A percentile compares a stretch with the other conserved stretches of the same genome.
Evolutionary conservation across 2,797 vertebrate species (phyloP).

Genomic region (Betta splendens): DNA sequence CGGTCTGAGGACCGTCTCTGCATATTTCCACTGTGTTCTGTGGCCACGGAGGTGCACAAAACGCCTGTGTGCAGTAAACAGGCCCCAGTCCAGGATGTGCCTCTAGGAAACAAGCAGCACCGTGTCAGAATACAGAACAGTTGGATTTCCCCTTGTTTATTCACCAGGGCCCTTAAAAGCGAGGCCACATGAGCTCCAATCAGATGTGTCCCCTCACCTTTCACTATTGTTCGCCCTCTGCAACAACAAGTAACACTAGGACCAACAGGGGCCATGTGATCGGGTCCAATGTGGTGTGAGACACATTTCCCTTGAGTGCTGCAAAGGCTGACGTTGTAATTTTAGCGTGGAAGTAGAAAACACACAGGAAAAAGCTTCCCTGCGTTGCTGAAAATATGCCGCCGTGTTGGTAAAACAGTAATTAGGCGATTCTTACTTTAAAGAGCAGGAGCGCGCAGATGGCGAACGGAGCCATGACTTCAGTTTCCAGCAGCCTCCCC

Average conservation of each 20-base stretch:
- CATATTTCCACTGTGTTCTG: conserved; percentile 7
- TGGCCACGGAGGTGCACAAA: not conserved
- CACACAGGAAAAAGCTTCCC: too few relatives aligned
- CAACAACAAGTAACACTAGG: conserved; percentile 10
- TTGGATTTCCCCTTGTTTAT: not conserved
- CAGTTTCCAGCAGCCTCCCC: conserved; percentile 39
- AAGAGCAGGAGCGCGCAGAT: conserved; percentile 70
- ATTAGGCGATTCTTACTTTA: conserved; percentile 66
- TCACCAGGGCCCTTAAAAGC: conserved; percentile 2
- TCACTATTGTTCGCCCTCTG: conserved; percentile 17
- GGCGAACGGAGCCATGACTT: conserved; percentile 60
- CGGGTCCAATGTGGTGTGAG: conserved; percentile 28
- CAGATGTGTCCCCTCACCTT: conserved; percentile 7
- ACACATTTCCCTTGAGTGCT: conserved; percentile 30
- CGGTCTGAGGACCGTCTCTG: not conserved
- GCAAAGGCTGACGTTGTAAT: not conserved
- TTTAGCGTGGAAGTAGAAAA: not conserved
- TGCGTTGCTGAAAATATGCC: not conserved
- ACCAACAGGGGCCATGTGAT: conserved; percentile 19
- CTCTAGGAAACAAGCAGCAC: not conserved
- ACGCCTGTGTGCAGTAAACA: not conserved
- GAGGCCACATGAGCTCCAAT: conserved; percentile 10
- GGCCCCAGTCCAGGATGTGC: conserved; percentile 1
- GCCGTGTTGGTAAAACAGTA: not conserved
- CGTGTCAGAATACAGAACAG: not conserved